Base-by-base conservation (phyloP, 2,888 invertebrate species). In the Eupithecia abbreviata region DNA sequence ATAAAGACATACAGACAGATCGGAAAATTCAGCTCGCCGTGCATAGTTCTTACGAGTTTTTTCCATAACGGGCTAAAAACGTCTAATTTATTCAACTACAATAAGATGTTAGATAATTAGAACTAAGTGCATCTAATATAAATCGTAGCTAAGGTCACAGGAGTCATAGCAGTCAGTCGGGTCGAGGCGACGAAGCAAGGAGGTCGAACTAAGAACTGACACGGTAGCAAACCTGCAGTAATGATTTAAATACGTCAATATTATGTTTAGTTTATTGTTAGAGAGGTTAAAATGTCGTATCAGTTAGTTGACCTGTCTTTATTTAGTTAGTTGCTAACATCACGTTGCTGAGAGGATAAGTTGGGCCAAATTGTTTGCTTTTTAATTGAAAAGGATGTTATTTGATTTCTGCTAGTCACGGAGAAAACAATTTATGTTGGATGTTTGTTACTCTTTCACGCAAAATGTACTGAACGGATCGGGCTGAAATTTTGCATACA, bases 151-250 rank as follows among this genome's bases (percentile, higher is more conserved):
- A 82, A 87, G 87, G 87, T 87, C 81, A 83, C 78, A 83, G 68
- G 76, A 84, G 87, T 87, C 81, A 83, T 77, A 83, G 68, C 76
- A 84, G 87, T 87, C 87, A 84, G 30, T 41, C 74, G 79, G 87
- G 86, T 86, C 84, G 76, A 75, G 79, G 62, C 80, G 74, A n/a
- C 71, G 67, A 74, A 78, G 81, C 77, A 72, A 51, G 74, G 78
- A 79, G 74, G 77, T 76, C 75, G 76, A 15, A 55, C 42, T 49
- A 69, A 70, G 83, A 84, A 85, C 80, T 66, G 55, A 58, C 71
- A 72, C 82, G 58, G 71, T 62, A 12, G 13, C 43, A 62, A 18
- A 45, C 42, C 15, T 42, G 18, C 49, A 3, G 65, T 65, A 30
- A 65, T 58, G 13, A 66, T 66, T 42, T 6, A 42, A 12, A 42